phyloP scores from a whole-genome alignment of 2,113 vertebrate genomes.

The Alosa alosa region DNA sequence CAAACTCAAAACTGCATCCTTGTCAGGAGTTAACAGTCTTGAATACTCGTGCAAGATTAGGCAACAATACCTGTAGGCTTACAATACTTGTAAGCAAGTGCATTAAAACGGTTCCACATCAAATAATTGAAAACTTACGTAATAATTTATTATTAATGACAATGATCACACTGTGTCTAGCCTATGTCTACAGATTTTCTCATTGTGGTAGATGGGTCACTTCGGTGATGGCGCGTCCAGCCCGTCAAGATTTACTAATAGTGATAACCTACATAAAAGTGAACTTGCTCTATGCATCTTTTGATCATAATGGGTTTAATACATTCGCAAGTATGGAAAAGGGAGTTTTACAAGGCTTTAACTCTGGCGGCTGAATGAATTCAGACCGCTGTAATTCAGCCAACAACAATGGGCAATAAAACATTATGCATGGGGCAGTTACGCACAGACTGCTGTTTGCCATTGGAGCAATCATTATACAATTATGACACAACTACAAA shows the following conservation, averaged over 20 bases:
- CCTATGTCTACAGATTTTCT: background rate
- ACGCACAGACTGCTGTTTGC: background rate
- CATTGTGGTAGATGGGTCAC: background rate
- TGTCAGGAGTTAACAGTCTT: background rate
- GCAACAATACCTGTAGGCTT: too few species aligned
- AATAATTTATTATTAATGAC: background rate
- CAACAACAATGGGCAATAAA: constrained; percentile 6
- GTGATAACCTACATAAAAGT: background rate
- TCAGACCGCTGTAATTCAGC: background rate
- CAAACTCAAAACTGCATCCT: background rate
- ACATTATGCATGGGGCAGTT: background rate
- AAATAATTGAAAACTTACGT: background rate
- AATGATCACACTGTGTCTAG: background rate
- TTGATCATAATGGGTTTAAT: background rate
- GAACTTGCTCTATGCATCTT: background rate
- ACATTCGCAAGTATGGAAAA: background rate
- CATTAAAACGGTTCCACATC: background rate
- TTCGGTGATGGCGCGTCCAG: background rate
- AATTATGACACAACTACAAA: constrained; percentile 1
- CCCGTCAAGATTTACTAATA: background rate
- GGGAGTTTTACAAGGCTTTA: background rate
- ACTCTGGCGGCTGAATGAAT: background rate
- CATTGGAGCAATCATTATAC: background rate
- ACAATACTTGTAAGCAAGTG: background rate
- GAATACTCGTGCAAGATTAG: background rate